Base-by-base conservation (phyloP, 2,797 vertebrate genomes). In the Dendrocincla tyrannina region DNA sequence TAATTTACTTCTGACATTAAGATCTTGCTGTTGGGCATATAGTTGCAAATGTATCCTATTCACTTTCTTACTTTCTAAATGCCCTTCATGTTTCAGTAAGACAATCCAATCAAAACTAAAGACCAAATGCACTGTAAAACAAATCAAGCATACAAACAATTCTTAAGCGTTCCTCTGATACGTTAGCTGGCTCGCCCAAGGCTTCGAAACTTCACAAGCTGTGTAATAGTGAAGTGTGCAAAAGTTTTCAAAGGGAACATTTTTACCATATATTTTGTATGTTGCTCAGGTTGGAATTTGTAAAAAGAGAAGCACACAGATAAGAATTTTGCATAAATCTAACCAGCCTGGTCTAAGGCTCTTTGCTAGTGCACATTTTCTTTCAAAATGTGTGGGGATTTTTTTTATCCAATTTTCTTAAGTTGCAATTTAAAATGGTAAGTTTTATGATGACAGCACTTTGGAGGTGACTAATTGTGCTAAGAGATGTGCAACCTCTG, bases 1-100 rank as follows among this genome's bases (percentile, higher is more conserved):
- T 99, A 99, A 99, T 99, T 99, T 99, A 98, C 98, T 98, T 98
- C 98, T 99, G 99, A 99, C 99, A 99, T 99, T 99, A 99, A 99
- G 98, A 98, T 98, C 98, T 99, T 98, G 99, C 99, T 99, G 98
- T 98, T 98, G 99, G 99, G 99, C 98, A 99, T 99, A 98, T 98
- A 98, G 98, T 98, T 98, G 98, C 98, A 98, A 98, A 98, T 98
- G 97, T 98, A 98, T 97, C 96, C 96, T 97, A 96, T 98, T 98
- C 98, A 97, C 97, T 98, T 98, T 96, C 98, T 97, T 97, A 98
- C 98, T 98, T 98, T 98, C 98, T 98, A 98, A 97, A 98, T 98
- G 98, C 98, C 98, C 98, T 98, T 98, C 98, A 96, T 99, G 98
- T 99, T 99, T 98, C 98, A 98, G 98, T 98, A 98, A 98, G 99